phyloP scores from a whole-genome alignment of 64 coral and sea anemone species.

The Acropora tenuis region DNA sequence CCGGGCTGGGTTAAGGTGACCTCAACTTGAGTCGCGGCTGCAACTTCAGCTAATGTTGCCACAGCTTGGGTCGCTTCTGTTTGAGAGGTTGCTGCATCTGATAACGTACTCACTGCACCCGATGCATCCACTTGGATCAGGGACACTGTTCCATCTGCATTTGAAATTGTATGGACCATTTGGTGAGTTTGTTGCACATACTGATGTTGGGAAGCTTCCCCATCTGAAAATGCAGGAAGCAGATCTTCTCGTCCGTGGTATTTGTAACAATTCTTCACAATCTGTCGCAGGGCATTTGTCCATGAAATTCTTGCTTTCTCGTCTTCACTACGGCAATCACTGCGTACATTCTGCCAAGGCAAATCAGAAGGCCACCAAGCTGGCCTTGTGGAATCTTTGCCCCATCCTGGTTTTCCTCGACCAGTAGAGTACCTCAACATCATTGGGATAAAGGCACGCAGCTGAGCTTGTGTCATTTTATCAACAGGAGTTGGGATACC shows the following conservation, averaged over 20 bases:
- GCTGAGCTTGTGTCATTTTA: slow-evolving; percentile 99
- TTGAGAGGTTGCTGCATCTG: slow-evolving; percentile 82
- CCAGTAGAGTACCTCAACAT: slow-evolving; percentile 98
- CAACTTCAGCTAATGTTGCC: slow-evolving; percentile 95
- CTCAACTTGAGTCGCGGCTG: slow-evolving; percentile 94
- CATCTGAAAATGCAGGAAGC: slow-evolving; percentile 81
- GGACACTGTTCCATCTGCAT: slow-evolving; percentile 97
- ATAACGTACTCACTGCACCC: slow-evolving; percentile 89
- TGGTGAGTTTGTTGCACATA: slow-evolving; percentile 85
- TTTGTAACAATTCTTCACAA: slow-evolving; percentile 99
- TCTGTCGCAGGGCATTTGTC: slow-evolving; percentile 94
- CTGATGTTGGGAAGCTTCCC: slow-evolving; percentile 65
- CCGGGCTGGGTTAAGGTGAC: slow-evolving; percentile 73
- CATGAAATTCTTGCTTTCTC: slow-evolving; percentile 97
- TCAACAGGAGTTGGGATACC: slow-evolving; percentile 99
- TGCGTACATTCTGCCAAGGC: slow-evolving; percentile 98
- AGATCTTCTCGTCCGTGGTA: slow-evolving; percentile 96
- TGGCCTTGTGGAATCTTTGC: slow-evolving; percentile 91
- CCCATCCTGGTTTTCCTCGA: slow-evolving; percentile 97
- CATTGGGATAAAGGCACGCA: slow-evolving; percentile 96
- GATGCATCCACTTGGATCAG: slow-evolving; percentile 98
- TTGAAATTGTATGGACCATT: slow-evolving; percentile 98
- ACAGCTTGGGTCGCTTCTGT: slow-evolving; percentile 96
- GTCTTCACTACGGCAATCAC: slow-evolving; percentile 94
- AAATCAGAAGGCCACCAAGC: slow-evolving; percentile 97